Percentiles rank a stretch among this genome's conserved stretches.
These are phyloP conservation scores for Trichogramma dendrolimi DNA, from an alignment of 2,888 invertebrate genomes.

Conservation along the genomic window DNA sequence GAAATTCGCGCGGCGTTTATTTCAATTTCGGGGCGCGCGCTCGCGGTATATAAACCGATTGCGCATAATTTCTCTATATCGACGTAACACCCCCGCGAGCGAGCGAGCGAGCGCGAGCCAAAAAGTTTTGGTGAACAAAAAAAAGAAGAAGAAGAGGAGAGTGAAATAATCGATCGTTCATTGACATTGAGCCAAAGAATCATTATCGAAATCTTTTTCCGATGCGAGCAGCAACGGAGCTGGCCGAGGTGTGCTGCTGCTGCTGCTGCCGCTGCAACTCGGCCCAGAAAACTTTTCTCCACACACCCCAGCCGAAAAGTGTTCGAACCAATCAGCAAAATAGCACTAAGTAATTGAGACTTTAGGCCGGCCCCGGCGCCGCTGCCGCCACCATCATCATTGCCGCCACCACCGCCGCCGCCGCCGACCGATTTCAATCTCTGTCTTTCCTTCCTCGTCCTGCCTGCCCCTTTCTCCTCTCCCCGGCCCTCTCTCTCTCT, in stretches of 20 bases:
- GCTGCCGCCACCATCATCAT: slow-evolving; percentile 1
- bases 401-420: neutral
- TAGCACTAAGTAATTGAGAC: slow-evolving; percentile 29
- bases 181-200: too few relatives aligned
- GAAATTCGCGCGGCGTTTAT: too few relatives aligned
- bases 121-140: too few relatives aligned
- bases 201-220: slow-evolving; percentile 16
- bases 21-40: too few relatives aligned
- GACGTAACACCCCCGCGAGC: too few relatives aligned
- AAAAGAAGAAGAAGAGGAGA: too few relatives aligned
- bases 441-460: slow-evolving; percentile 13
- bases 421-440: slow-evolving; percentile 23
- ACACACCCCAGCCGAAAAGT: slow-evolving; percentile 15
- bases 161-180: too few relatives aligned
- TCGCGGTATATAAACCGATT: too few relatives aligned
- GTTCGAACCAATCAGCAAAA: slow-evolving; percentile 26
- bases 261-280: slow-evolving; percentile 8
- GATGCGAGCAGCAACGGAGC: neutral
- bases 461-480: neutral
- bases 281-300: neutral
- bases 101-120: too few relatives aligned
- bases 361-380: slow-evolving; percentile 19
- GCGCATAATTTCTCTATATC: too few relatives aligned
- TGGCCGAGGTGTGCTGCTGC: neutral
- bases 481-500: neutral